Evolutionary conservation across 2,888 invertebrate species (phyloP).

Genomic region (Nebria salina): DNA sequence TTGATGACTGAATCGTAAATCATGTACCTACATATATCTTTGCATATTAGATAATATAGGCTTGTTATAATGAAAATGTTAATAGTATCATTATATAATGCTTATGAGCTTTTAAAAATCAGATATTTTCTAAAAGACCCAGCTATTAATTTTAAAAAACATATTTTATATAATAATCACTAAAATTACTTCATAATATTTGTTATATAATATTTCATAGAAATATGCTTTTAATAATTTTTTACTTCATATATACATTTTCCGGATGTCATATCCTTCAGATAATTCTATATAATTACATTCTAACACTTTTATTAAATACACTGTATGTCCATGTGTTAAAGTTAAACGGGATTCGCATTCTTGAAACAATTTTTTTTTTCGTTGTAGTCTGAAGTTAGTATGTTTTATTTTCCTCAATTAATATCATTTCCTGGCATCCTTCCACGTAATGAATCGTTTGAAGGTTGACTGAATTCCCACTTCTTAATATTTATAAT

Average conservation of each 20-base stretch:
- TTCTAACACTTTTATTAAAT: too few species aligned
- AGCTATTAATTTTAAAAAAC: too few species aligned
- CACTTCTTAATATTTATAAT: constrained; percentile 1
- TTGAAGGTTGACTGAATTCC: neutral
- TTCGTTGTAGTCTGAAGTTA: neutral
- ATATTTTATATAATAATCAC: too few species aligned
- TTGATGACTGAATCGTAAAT: neutral
- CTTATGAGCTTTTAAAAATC: too few species aligned
- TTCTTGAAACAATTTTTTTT: neutral
- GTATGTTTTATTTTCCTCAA: neutral
- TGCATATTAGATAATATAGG: neutral
- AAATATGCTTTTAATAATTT: too few species aligned
- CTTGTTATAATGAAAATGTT: constrained; percentile 2
- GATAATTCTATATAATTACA: too few species aligned
- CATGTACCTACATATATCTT: neutral
- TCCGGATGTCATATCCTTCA: too few species aligned
- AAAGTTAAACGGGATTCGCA: neutral
- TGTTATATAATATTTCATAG: too few species aligned
- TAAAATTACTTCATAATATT: too few species aligned
- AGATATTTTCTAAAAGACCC: too few species aligned
- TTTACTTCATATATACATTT: too few species aligned
- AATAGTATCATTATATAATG: neutral
- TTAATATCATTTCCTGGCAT: neutral
- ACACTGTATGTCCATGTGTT: too few species aligned
- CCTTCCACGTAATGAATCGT: neutral